Percentiles rank a stretch among this genome's conserved stretches.
These are phyloP conservation scores for Alexandromys fortis DNA, from an alignment of 2,113 vertebrate species.

Conservation along the genomic window DNA sequence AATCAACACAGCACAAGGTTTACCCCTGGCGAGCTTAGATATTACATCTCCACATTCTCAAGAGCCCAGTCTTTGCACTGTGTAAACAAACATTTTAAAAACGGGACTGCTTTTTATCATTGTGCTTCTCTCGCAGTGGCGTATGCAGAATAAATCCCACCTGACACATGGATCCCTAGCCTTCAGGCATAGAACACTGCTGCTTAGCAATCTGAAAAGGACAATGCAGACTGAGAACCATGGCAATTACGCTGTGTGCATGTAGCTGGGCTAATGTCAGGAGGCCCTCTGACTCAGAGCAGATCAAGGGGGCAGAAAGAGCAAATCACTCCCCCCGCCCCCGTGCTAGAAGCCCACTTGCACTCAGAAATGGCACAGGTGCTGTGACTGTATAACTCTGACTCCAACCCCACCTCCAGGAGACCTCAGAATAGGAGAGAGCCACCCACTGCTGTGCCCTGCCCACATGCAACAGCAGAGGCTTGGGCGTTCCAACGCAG, in stretches of 20 bases:
- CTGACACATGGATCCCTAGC: not conserved
- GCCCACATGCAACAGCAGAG: constrained; percentile 12
- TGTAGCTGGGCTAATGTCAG: not conserved
- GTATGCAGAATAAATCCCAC: not conserved
- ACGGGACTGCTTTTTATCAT: not conserved
- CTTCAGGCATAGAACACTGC: not conserved
- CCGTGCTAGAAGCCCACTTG: not conserved
- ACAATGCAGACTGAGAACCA: not conserved
- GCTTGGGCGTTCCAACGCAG: not conserved
- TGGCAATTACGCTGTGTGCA: not conserved
- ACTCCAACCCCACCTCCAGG: constrained; percentile 24
- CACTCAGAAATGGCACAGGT: constrained; percentile 34
- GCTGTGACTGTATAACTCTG: not conserved
- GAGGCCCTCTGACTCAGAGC: not conserved
- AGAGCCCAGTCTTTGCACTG: not conserved
- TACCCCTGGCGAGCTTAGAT: not conserved
- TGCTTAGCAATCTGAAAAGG: not conserved
- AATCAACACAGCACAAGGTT: not conserved
- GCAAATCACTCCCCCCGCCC: not conserved
- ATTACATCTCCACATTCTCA: not conserved
- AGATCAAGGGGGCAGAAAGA: not conserved
- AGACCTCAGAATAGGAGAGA: constrained; percentile 65
- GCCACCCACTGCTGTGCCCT: constrained; percentile 35
- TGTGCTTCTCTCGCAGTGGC: not conserved
- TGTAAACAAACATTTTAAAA: not conserved